Percentiles rank a stretch among this genome's conserved stretches.
Evolutionary conservation across 2,888 invertebrate species (phyloP).

Genomic region (Melanostoma scalare): DNA sequence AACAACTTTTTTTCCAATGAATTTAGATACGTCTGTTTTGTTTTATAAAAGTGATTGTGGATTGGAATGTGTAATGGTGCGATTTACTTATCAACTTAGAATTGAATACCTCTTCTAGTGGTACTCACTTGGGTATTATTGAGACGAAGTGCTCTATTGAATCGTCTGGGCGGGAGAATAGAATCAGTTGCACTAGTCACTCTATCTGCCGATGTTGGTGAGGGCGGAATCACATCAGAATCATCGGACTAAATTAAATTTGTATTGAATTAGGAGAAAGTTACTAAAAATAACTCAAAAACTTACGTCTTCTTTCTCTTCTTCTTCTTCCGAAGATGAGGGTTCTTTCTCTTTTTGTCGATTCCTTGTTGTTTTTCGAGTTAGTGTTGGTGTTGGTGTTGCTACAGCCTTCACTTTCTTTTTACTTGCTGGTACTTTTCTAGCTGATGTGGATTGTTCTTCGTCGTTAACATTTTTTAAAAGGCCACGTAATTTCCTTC

Average conservation of each 20-base stretch:
- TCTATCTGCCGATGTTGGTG: conserved; percentile 73
- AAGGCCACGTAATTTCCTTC: conserved; percentile 41
- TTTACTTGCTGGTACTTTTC: conserved; percentile 24
- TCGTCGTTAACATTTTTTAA: conserved; percentile 9
- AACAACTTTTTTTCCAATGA: too few relatives aligned
- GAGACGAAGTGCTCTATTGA: conserved; percentile 62
- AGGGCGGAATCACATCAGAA: conserved; percentile 78
- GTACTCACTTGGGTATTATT: conserved; percentile 75
- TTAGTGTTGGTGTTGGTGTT: neutral
- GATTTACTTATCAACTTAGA: conserved; percentile 57
- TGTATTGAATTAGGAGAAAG: neutral
- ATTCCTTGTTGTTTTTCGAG: conserved; percentile 7
- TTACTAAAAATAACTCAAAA: neutral
- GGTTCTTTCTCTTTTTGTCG: conserved; percentile 8
- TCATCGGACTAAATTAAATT: conserved; percentile 73
- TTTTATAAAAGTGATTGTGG: neutral
- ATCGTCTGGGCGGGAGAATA: conserved; percentile 14
- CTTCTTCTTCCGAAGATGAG: conserved; percentile 34
- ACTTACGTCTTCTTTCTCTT: neutral
- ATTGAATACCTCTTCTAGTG: conserved; percentile 75
- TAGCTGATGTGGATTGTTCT: conserved; percentile 1
- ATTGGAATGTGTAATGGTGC: neutral
- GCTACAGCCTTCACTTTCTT: conserved; percentile 19
- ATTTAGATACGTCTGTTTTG: too few relatives aligned
- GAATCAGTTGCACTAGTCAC: conserved; percentile 27